Percentiles rank a stretch among this genome's conserved stretches.
Conservation (phyloP, 2,888 invertebrate genomes). For the Prenolepis imparis region DNA sequence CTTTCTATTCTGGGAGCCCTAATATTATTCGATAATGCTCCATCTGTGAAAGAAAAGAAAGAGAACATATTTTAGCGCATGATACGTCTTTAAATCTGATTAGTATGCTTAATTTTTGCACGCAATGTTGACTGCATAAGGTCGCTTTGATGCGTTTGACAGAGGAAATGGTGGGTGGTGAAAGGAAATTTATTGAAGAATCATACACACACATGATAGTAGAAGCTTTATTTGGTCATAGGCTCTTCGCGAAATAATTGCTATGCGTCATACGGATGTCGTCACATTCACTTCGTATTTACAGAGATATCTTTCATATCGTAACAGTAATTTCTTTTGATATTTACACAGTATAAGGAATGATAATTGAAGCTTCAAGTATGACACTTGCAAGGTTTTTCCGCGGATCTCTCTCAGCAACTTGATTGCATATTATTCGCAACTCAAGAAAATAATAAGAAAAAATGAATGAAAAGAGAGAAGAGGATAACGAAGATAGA, state of each 20-base stretch:
- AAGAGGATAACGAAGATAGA: background rate
- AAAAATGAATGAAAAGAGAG: background rate
- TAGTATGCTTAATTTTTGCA: background rate
- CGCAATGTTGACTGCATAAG: constrained; percentile 31
- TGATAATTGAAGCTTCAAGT: background rate
- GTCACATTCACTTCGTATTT: background rate
- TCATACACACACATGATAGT: background rate
- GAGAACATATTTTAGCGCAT: background rate
- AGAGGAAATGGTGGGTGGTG: constrained; percentile 66
- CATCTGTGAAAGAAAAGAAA: constrained; percentile 68
- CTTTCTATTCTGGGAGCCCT: constrained; percentile 79
- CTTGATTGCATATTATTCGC: background rate
- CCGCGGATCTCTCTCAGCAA: background rate
- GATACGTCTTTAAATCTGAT: background rate
- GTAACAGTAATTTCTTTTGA: background rate
- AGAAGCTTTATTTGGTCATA: constrained; percentile 61
- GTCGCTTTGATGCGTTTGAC: constrained; percentile 36
- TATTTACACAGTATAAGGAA: background rate
- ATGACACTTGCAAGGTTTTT: constrained; percentile 4
- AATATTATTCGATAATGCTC: constrained; percentile 68
- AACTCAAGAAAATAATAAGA: background rate
- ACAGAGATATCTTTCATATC: background rate
- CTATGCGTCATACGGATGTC: constrained; percentile 45
- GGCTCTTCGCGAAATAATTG: constrained; percentile 54
- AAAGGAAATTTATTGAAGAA: constrained; percentile 63